These are phyloP conservation scores for Colistium nudipinnis DNA, from an alignment of 2,113 vertebrate genomes.

Conservation along the genomic window DNA sequence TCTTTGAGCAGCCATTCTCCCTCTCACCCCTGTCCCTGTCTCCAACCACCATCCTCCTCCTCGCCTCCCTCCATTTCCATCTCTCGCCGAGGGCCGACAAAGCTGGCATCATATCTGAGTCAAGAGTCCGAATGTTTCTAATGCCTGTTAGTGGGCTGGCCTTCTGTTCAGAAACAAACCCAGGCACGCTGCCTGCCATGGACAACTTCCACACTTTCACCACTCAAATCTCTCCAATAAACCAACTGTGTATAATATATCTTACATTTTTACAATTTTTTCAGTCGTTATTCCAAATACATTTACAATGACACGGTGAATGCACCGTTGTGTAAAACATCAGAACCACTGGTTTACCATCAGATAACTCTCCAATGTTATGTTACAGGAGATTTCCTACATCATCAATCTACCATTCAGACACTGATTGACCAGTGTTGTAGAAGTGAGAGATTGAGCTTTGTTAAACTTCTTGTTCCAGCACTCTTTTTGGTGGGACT, in stretches of 20 bases:
- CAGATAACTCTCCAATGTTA: too few species aligned
- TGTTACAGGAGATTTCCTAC: too few species aligned
- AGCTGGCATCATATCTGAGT: conserved; percentile 54
- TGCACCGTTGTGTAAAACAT: too few species aligned
- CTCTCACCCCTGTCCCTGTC: conserved; percentile 11
- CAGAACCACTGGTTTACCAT: too few species aligned
- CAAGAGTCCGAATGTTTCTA: conserved; percentile 43
- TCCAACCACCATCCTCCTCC: conserved; percentile 10
- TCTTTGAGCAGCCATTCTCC: neutral
- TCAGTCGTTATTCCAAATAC: conserved; percentile 7
- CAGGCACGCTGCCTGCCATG: conserved; percentile 35
- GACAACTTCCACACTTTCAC: conserved; percentile 38
- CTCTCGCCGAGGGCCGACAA: conserved; percentile 27
- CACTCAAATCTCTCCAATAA: conserved; percentile 25
- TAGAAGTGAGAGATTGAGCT: too few species aligned
- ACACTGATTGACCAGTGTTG: too few species aligned
- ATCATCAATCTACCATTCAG: too few species aligned
- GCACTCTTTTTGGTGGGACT: too few species aligned
- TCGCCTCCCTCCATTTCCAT: neutral
- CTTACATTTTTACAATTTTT: conserved; percentile 22
- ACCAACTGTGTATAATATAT: conserved; percentile 33
- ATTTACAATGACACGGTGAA: neutral
- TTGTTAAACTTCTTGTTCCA: too few species aligned
- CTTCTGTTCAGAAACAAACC: conserved; percentile 62
- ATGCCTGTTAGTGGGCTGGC: conserved; percentile 42